phyloP scores from a whole-genome alignment of 2,888 invertebrate genomes.

The Petrolisthes manimaculis region DNA sequence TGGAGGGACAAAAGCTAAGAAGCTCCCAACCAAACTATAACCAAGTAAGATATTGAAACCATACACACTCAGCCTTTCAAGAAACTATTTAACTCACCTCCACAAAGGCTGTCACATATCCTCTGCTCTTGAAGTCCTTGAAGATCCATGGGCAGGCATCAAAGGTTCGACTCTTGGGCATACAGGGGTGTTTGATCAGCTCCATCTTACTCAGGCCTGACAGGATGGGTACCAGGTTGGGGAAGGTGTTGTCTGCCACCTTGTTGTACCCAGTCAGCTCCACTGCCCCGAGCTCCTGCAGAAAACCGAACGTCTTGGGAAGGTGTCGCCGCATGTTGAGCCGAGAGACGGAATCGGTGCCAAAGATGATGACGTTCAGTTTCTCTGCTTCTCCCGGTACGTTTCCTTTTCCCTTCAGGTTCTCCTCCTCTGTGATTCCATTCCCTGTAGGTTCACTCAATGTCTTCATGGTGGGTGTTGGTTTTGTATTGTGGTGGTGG shows the following conservation, averaged over 20 bases:
- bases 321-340: slow-evolving; percentile 70
- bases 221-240: slow-evolving; percentile 86
- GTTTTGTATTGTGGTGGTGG: neutral
- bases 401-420: neutral
- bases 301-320: slow-evolving; percentile 68
- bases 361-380: slow-evolving; percentile 70
- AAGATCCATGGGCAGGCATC: slow-evolving; percentile 88
- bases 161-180: slow-evolving; percentile 76
- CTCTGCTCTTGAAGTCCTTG: slow-evolving; percentile 80
- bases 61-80: too few relatives aligned
- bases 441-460: neutral
- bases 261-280: slow-evolving; percentile 73
- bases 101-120: slow-evolving; percentile 81
- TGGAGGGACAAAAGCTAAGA: too few relatives aligned
- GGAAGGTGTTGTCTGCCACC: slow-evolving; percentile 94
- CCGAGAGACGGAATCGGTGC: slow-evolving; percentile 71
- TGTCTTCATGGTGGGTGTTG: neutral
- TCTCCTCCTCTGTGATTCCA: neutral
- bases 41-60: too few relatives aligned
- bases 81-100: slow-evolving; percentile 32
- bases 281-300: slow-evolving; percentile 68
- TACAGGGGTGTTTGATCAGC: slow-evolving; percentile 76
- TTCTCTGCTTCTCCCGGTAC: slow-evolving; percentile 63
- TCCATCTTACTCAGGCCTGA: slow-evolving; percentile 80
- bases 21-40: too few relatives aligned